These are phyloP conservation scores for Elgaria multicarinata DNA, from an alignment of 2,113 vertebrate genomes.

Conservation along the genomic window DNA sequence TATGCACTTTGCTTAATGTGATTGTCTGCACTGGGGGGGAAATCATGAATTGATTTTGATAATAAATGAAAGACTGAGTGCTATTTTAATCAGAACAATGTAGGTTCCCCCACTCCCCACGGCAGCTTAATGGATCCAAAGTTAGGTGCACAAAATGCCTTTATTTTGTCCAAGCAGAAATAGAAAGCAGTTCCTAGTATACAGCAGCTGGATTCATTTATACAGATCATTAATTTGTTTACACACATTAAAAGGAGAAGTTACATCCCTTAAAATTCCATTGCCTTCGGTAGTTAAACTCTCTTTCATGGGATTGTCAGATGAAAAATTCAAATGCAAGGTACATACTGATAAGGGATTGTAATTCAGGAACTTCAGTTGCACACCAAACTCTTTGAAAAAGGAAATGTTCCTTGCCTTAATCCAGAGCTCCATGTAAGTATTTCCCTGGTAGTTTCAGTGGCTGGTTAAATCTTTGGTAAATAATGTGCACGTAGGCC, in stretches of 20 bases:
- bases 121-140: slow-evolving; percentile 15
- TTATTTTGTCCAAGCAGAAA: slow-evolving; percentile 79
- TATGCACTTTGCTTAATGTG: accelerated
- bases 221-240: slow-evolving; percentile 57
- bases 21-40: not conserved
- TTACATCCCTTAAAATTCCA: not conserved
- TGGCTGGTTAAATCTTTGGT: not conserved
- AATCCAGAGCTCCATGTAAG: not conserved
- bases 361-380: not conserved
- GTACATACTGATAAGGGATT: not conserved
- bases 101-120: not conserved
- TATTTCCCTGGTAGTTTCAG: not conserved
- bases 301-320: not conserved
- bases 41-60: accelerated
- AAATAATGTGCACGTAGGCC: not conserved
- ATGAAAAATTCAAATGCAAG: not conserved
- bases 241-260: slow-evolving; percentile 54
- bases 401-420: not conserved
- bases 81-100: not conserved
- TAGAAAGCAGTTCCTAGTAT: slow-evolving; percentile 56
- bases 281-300: not conserved
- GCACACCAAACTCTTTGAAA: too few relatives aligned
- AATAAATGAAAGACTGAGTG: not conserved
- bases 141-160: slow-evolving; percentile 74
- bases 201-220: slow-evolving; percentile 60